A percentile compares a stretch with the other conserved stretches of the same genome.
These are phyloP conservation scores for Cassiopea andromeda DNA, from an alignment of 30 jellyfish, hydroid and myxozoan species.

Conservation along the genomic window DNA sequence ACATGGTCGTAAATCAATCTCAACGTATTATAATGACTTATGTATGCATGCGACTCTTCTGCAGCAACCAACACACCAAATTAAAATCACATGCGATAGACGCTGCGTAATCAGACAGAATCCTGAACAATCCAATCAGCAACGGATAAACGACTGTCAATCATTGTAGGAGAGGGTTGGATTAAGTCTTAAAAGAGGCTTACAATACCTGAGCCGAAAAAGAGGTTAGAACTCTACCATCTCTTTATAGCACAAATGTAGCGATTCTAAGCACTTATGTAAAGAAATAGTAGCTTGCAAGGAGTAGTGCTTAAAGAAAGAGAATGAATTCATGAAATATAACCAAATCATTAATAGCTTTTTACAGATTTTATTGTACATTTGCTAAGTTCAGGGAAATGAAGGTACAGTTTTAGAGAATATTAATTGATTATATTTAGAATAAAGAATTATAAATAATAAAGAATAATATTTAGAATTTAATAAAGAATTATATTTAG, in stretches of 20 bases:
- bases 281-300: no score
- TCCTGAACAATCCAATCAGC: conserved; percentile 54
- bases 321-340: no score
- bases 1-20: conserved; percentile 19
- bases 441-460: no score
- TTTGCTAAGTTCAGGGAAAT: no score
- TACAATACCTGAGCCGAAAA: conserved; percentile 41
- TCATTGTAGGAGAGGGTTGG: conserved; percentile 33
- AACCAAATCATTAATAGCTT: no score
- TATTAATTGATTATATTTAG: no score
- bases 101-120: conserved; percentile 45
- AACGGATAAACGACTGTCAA: conserved; percentile 43
- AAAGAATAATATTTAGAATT: no score
- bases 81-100: conserved; percentile 58
- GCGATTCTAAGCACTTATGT: no score
- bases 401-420: no score
- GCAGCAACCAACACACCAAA: conserved; percentile 53
- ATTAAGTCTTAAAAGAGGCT: conserved; percentile 58
- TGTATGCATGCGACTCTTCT: conserved; percentile 23
- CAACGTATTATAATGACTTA: conserved; percentile 6
- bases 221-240: conserved; percentile 32
- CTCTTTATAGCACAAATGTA: not conserved
- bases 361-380: no score
- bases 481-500: no score
- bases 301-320: no score